Evolutionary conservation across 2,797 vertebrate species (phyloP), one percentile per base, ranked within the genome.

Genomic region (Atherinosoma microstoma): DNA sequence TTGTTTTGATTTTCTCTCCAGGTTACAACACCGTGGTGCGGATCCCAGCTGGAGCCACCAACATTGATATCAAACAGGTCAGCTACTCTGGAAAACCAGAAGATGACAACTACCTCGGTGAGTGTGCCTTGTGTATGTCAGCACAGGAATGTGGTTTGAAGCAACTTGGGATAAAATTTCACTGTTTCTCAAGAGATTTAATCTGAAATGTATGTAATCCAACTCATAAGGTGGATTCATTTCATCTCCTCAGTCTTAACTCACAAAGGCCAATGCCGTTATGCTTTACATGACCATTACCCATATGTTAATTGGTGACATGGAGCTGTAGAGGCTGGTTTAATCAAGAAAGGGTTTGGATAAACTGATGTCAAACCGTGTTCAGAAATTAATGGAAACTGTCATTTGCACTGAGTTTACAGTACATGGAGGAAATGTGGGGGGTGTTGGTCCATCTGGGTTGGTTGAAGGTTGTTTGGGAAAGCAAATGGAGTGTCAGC

Each of bases 41-140:
- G 77, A 99, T 99, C 92, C 98, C 98, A 62, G 92, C 92, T n/a
- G 98, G 98, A 91, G 97, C 97, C 76, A 99, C 97, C 79, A 97
- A 97, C 84, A 96, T 99, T 76, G 97, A 99, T 79, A 93, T 99
- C 91, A 95, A 72, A 76, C 98, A 99, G 85, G 94, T 97, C 94
- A 99, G 98, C 94, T 97, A 97, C 92, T 98, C 97, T 66, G 97
- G 97, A 83, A 96, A 95, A 72, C 94, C 97, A 67, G 97, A 98
- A 85, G 98, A 99, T 82, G 97, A 99, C 94, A 99, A 96, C 93
- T 99, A 99, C 92, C 97, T 99, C 84, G 97, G 98, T 99, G 94
- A 96, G 95, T 88, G 64, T 18, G 61, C 53, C n/a, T 12, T 15
- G 10, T 35, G 54, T 64, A 20, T 75, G 70, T 66, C 8, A 70